Evolutionary conservation across 2,797 vertebrate genomes (phyloP).

Genomic region (Leptoclinus maculatus): DNA sequence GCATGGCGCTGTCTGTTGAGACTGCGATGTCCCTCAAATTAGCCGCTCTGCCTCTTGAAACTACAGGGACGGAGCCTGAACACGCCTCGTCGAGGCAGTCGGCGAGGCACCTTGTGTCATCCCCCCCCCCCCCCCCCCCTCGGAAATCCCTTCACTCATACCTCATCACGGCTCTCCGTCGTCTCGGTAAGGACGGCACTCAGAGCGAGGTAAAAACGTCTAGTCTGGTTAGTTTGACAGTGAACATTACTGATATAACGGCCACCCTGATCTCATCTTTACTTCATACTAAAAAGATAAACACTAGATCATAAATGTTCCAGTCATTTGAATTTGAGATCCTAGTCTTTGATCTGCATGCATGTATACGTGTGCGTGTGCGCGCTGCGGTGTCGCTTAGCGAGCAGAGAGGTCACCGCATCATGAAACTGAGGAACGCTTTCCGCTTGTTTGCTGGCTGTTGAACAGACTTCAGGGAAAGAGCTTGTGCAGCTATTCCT

Average conservation of each 20-base stretch:
- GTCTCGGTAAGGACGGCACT: slow-evolving; percentile 17
- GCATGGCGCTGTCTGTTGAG: slow-evolving; percentile 56
- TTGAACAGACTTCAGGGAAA: slow-evolving; percentile 66
- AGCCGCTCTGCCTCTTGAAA: slow-evolving; percentile 67
- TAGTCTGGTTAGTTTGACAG: not conserved
- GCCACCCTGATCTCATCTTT: not conserved
- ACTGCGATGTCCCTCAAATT: slow-evolving; percentile 74
- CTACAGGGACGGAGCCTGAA: slow-evolving; percentile 62
- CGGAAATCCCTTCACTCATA: slow-evolving; percentile 46
- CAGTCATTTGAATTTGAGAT: not conserved
- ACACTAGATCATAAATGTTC: not conserved
- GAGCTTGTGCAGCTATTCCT: slow-evolving; percentile 45
- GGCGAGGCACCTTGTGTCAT: slow-evolving; percentile 53
- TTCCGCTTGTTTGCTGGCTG: slow-evolving; percentile 45
- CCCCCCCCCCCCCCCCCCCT: slow-evolving; percentile 21
- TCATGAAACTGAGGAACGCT: slow-evolving; percentile 70
- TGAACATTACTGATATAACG: not conserved
- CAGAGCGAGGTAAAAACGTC: slow-evolving; percentile 14
- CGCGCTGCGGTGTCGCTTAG: not conserved
- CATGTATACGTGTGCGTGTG: not conserved
- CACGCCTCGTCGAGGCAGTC: slow-evolving; percentile 50
- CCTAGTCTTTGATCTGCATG: not conserved
- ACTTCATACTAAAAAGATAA: not conserved
- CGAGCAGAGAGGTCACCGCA: slow-evolving; percentile 55
- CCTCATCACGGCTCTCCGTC: slow-evolving; percentile 27